phyloP scores from a whole-genome alignment of 2,888 invertebrate genomes.

The Hypsopygia costalis region DNA sequence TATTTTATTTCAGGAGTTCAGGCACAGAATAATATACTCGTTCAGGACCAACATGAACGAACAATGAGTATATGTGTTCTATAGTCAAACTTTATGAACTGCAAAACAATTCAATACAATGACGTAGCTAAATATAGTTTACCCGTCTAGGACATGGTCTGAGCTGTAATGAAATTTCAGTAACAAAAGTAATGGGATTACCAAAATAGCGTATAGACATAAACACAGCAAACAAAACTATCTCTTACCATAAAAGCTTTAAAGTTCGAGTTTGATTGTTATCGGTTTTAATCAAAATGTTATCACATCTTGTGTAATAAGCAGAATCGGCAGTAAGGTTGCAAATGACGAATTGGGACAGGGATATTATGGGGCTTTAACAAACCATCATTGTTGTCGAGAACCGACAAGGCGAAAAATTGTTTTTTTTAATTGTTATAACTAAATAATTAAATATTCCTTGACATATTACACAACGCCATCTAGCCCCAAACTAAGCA shows the following conservation, averaged over 20 bases:
- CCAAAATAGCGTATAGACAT: background rate
- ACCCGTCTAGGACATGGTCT: background rate
- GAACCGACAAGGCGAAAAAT: too few relatives aligned
- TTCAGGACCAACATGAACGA: too few relatives aligned
- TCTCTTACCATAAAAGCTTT: background rate
- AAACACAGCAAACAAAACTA: background rate
- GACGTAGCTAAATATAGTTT: background rate
- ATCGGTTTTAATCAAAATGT: background rate
- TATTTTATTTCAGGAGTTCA: too few relatives aligned
- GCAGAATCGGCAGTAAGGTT: background rate
- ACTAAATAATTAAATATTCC: too few relatives aligned
- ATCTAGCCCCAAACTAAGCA: too few relatives aligned
- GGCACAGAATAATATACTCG: too few relatives aligned
- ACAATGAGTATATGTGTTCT: too few relatives aligned
- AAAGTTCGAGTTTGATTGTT: background rate
- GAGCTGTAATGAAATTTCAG: constrained; percentile 2
- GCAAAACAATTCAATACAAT: background rate
- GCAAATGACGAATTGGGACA: background rate
- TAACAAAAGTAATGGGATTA: background rate
- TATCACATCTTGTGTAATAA: background rate
- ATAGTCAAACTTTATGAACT: too few relatives aligned
- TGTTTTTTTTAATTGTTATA: too few relatives aligned
- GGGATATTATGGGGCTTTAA: too few relatives aligned
- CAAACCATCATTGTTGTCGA: too few relatives aligned
- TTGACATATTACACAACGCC: too few relatives aligned